Conservation (phyloP, 1,140 invertebrate genomes). For the Drosophila mayri region DNA sequence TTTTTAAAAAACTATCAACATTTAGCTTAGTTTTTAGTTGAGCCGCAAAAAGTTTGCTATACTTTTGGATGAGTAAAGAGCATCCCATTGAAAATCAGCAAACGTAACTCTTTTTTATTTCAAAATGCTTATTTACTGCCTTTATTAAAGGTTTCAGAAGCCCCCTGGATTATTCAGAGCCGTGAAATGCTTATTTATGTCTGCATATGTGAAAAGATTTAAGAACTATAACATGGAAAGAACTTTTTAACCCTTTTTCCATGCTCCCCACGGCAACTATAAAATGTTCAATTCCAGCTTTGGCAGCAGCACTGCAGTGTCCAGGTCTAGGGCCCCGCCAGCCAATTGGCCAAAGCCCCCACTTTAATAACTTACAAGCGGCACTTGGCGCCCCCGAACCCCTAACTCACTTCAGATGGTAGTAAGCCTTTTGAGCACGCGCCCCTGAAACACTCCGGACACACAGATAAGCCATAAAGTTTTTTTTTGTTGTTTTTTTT, state of each 20-base stretch:
- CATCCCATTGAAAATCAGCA: too few relatives aligned
- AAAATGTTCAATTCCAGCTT: conserved; percentile 51
- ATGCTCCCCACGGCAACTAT: conserved; percentile 30
- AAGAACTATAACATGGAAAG: conserved; percentile 20
- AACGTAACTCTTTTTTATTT: not conserved
- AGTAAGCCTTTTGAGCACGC: conserved; percentile 74
- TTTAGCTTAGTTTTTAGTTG: not conserved
- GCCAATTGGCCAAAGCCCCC: conserved; percentile 63
- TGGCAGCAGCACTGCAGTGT: conserved; percentile 23
- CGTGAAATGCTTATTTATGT: conserved; percentile 41
- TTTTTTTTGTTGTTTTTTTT: conserved; percentile 17
- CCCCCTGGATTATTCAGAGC: conserved; percentile 17
- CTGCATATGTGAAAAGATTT: conserved; percentile 40
- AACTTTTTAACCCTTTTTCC: conserved; percentile 26
- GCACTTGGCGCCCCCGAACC: conserved; percentile 54
- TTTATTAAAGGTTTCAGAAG: conserved; percentile 8
- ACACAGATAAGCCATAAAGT: conserved; percentile 80
- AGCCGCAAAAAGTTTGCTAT: not conserved
- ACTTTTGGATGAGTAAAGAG: not conserved
- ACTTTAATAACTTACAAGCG: conserved; percentile 79
- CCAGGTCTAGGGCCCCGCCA: conserved; percentile 21
- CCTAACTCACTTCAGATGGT: conserved; percentile 39
- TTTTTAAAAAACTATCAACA: not conserved
- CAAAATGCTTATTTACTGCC: conserved; percentile 5
- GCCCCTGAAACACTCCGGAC: conserved; percentile 48